Conservation (phyloP, 2,888 invertebrate species). For the Drosophila setosimentum region DNA sequence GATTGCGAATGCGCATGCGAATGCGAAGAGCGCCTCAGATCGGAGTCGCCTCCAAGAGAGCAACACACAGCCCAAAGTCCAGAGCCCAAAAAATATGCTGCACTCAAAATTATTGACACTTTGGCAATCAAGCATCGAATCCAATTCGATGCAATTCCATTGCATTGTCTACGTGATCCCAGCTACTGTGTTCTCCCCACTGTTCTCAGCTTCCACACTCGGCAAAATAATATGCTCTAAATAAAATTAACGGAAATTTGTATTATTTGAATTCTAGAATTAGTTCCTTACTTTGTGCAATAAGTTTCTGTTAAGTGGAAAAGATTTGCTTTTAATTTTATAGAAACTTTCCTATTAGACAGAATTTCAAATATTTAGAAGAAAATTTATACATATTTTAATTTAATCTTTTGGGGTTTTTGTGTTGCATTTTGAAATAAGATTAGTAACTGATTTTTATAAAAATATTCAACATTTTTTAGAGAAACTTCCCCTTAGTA, state of each 20-base stretch:
- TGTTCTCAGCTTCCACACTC: not conserved
- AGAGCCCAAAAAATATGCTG: slow-evolving; percentile 66
- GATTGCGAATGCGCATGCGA: not conserved
- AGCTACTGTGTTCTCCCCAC: slow-evolving; percentile 67
- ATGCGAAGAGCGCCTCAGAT: slow-evolving; percentile 20
- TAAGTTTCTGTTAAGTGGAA: not conserved
- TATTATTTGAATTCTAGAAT: not conserved
- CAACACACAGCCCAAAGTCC: not conserved
- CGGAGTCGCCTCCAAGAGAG: slow-evolving; percentile 36
- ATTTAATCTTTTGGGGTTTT: not conserved
- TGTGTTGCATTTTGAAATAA: too few species aligned
- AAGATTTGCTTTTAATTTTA: not conserved
- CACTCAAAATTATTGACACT: slow-evolving; percentile 79
- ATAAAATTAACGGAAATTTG: not conserved
- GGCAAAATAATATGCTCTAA: not conserved
- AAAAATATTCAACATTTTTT: too few species aligned
- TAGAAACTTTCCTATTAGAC: not conserved
- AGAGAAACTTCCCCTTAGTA: not conserved
- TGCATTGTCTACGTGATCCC: slow-evolving; percentile 52
- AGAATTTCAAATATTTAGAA: not conserved
- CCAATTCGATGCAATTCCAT: slow-evolving; percentile 23
- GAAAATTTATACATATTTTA: not conserved
- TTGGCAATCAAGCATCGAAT: slow-evolving; percentile 33
- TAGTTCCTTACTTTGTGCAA: not conserved
- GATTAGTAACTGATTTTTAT: too few species aligned